Conservation (phyloP, 53 echinoderm and acorn worm genomes). For the Temnopleurus reevesii region DNA sequence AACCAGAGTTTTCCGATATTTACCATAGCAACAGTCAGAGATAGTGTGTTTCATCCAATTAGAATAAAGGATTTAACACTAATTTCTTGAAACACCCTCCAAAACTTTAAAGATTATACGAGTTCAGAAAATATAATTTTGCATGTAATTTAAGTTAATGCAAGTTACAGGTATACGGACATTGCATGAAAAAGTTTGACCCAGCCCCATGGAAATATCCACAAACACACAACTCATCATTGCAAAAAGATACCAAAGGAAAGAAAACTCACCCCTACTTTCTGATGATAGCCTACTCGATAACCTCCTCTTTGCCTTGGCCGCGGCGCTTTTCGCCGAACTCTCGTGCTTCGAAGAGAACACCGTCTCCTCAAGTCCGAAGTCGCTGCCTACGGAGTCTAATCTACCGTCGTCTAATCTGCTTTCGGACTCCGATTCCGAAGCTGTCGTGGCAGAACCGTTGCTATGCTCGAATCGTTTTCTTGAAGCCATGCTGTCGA, state of each 20-base stretch:
- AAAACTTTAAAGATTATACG: too few species aligned
- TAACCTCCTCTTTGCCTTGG: conserved; percentile 67
- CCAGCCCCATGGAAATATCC: too few species aligned
- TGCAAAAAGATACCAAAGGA: background rate
- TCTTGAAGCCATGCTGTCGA: conserved; percentile 47
- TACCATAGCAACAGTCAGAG: too few species aligned
- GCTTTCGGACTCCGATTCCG: conserved; percentile 60
- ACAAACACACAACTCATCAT: background rate
- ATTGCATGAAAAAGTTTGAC: too few species aligned
- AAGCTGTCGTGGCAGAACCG: conserved; percentile 52
- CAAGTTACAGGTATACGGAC: too few species aligned
- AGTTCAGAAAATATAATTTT: too few species aligned
- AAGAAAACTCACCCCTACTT: conserved; percentile 69
- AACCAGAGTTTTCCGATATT: too few species aligned
- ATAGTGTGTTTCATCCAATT: too few species aligned
- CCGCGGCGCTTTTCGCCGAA: conserved; percentile 43
- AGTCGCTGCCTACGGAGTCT: conserved; percentile 82
- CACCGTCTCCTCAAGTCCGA: conserved; percentile 61
- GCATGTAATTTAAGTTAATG: too few species aligned
- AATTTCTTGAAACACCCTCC: too few species aligned
- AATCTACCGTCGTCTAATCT: conserved; percentile 64
- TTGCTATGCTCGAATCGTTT: conserved; percentile 60
- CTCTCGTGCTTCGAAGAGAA: conserved; percentile 64
- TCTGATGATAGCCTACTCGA: conserved; percentile 83
- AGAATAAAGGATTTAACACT: too few species aligned